A percentile compares a stretch with the other conserved stretches of the same genome.
phyloP scores from a whole-genome alignment of 35 echinoderm and acorn worm species.

The Chiridota heheva region DNA sequence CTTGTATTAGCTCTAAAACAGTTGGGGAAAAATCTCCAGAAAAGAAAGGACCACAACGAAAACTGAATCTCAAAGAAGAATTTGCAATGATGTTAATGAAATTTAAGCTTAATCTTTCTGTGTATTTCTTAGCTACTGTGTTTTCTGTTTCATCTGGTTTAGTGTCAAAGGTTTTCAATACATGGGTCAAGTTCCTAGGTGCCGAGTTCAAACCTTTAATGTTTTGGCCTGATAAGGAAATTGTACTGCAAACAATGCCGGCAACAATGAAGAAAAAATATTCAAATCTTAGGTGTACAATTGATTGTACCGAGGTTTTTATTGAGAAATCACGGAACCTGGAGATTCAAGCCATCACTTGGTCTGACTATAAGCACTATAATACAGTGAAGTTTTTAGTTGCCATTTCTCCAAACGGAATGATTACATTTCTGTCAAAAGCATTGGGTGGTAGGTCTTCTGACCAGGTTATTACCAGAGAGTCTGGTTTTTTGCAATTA shows the following conservation, averaged over 20 bases:
- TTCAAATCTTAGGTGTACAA: constrained; percentile 13
- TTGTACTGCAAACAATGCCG: constrained; percentile 6
- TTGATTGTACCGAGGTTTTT: constrained; percentile 58
- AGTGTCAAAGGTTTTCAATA: constrained; percentile 43
- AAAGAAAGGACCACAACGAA: constrained; percentile 46
- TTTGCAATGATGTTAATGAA: constrained; percentile 54
- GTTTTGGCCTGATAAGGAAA: constrained; percentile 13
- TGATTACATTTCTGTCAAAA: constrained; percentile 44
- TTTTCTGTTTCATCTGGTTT: constrained; percentile 26
- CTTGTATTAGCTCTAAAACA: too few species aligned
- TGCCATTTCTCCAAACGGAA: constrained; percentile 39
- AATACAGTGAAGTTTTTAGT: constrained; percentile 61
- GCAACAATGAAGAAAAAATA: constrained; percentile 5
- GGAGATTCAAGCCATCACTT: constrained; percentile 45
- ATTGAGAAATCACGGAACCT: constrained; percentile 39
- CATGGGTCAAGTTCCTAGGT: constrained; percentile 53
- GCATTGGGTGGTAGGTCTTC: constrained; percentile 51
- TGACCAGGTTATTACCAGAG: constrained; percentile 19
- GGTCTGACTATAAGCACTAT: constrained; percentile 62
- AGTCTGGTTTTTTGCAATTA: constrained; percentile 28
- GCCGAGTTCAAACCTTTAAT: background rate
- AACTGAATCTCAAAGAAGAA: constrained; percentile 36
- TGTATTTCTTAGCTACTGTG: constrained; percentile 22
- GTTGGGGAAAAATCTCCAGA: too few species aligned
- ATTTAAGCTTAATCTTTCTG: constrained; percentile 29